A percentile compares a stretch with the other conserved stretches of the same genome.
phyloP scores from a whole-genome alignment of 2,113 vertebrate species.

The Dipodomys merriami region DNA sequence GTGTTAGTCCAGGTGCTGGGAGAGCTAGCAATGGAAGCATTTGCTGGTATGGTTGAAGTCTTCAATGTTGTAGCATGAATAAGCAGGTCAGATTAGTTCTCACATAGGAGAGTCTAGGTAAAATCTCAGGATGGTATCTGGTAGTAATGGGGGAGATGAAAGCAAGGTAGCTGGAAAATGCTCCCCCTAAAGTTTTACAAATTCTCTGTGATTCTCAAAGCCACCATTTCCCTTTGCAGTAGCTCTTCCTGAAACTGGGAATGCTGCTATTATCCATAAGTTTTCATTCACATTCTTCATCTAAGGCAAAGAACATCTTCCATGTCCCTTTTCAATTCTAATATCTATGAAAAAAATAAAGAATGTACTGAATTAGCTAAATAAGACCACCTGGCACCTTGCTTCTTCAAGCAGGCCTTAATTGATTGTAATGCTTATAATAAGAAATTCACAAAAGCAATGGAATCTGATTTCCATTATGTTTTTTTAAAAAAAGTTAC shows the following conservation, averaged over 20 bases:
- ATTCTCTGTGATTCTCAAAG: neutral
- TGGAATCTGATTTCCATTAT: constrained; percentile 27
- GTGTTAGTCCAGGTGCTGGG: neutral
- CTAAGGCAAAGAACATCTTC: constrained; percentile 27
- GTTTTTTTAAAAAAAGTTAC: constrained; percentile 61
- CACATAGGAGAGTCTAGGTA: neutral
- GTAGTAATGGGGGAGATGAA: constrained; percentile 26
- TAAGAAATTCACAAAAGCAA: constrained; percentile 47
- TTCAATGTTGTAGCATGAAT: neutral
- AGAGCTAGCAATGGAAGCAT: neutral
- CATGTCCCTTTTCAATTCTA: constrained; percentile 21
- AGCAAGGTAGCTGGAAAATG: constrained; percentile 11
- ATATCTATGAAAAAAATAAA: neutral
- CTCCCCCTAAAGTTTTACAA: constrained; percentile 12
- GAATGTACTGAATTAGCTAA: constrained; percentile 19
- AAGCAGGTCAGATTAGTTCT: neutral
- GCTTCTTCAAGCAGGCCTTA: neutral
- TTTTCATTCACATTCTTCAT: constrained; percentile 5
- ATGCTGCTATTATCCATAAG: neutral
- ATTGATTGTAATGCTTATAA: constrained; percentile 59
- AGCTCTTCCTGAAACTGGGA: constrained; percentile 40
- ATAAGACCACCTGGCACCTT: constrained; percentile 14
- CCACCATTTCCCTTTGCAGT: neutral
- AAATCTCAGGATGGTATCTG: constrained; percentile 6
- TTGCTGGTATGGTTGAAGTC: neutral